Evolutionary conservation across 2,113 vertebrate species (phyloP).

Genomic region (Ochotona princeps): DNA sequence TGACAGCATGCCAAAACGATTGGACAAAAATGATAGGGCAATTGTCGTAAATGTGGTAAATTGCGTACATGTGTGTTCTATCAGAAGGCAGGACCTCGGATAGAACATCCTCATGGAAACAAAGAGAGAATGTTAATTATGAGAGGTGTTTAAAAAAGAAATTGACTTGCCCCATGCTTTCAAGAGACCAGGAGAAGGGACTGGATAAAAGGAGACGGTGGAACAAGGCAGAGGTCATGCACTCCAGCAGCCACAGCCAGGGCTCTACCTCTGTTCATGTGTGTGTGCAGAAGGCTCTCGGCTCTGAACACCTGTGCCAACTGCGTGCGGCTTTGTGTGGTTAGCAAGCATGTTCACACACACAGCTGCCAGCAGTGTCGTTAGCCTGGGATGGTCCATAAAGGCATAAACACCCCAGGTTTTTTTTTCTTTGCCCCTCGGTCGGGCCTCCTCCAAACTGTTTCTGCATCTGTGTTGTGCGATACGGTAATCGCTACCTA

Average conservation of each 20-base stretch:
- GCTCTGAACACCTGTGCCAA: neutral
- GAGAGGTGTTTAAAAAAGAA: neutral
- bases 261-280: neutral
- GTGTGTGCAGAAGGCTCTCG: neutral
- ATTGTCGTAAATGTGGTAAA: neutral
- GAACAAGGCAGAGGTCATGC: neutral
- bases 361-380: constrained; percentile 15
- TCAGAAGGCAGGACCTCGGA: neutral
- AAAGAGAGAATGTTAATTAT: neutral
- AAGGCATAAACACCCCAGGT: neutral
- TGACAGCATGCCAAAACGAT: neutral
- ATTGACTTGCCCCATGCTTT: neutral
- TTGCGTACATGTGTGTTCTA: too few species aligned
- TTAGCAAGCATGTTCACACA: neutral
- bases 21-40: neutral
- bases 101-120: neutral
- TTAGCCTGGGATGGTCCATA: neutral
- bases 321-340: neutral
- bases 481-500: neutral
- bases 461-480: neutral
- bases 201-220: neutral
- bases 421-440: neutral
- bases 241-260: rapidly evolving
- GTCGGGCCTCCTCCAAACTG: neutral
- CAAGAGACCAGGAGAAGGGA: neutral